These are phyloP conservation scores for Lindbergichthys nudifrons DNA, from an alignment of 2,797 vertebrate species.

Conservation along the genomic window DNA sequence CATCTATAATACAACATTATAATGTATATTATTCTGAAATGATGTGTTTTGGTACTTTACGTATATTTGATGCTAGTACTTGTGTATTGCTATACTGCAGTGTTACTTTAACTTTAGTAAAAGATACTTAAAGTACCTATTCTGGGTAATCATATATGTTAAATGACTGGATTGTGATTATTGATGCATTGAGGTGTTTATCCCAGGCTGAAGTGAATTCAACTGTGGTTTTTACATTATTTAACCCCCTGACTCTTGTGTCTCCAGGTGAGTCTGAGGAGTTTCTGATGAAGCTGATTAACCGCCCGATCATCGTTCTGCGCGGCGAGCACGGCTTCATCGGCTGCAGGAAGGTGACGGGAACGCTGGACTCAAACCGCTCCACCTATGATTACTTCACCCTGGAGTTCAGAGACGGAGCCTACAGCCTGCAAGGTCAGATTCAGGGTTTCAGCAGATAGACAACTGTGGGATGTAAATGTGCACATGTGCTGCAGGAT, in stretches of 20 bases:
- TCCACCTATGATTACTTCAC: slow-evolving; percentile 97
- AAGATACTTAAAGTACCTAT: no score
- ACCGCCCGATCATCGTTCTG: slow-evolving; percentile 96
- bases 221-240: not conserved
- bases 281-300: slow-evolving; percentile 98
- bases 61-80: no score
- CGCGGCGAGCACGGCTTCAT: slow-evolving; percentile 98
- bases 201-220: not conserved
- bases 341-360: slow-evolving; percentile 95
- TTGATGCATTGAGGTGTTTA: no score
- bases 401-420: slow-evolving; percentile 92
- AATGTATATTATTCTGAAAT: no score
- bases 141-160: no score
- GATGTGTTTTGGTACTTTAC: no score
- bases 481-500: not conserved
- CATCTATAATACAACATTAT: no score
- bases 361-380: slow-evolving; percentile 96
- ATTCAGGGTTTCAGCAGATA: rapidly evolving
- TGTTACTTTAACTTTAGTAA: no score
- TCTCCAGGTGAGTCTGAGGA: slow-evolving; percentile 90
- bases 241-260: not conserved
- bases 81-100: no score
- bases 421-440: slow-evolving; percentile 95
- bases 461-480: not conserved
- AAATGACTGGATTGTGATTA: no score